phyloP scores from a whole-genome alignment of 2,113 vertebrate species.

The Labeo rohita region DNA sequence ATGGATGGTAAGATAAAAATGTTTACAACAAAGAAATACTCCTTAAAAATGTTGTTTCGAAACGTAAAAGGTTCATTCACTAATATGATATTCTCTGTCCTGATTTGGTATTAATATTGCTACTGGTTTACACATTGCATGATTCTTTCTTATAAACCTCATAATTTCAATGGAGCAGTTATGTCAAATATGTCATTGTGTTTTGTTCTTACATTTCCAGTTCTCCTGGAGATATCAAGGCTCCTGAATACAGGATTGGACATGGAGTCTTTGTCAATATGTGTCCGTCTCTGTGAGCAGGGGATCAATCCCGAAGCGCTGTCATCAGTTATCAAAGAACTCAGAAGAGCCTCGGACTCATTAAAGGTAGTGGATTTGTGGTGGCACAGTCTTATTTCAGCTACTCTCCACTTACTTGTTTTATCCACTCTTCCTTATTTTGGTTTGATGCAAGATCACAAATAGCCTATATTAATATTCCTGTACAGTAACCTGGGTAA shows the following conservation, averaged over 20 bases:
- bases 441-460: background rate
- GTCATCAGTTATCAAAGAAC: slow-evolving; percentile 94
- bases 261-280: slow-evolving; percentile 96
- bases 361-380: slow-evolving; percentile 81
- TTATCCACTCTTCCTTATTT: background rate
- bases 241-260: slow-evolving; percentile 96
- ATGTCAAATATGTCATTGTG: background rate
- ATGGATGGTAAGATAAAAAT: slow-evolving; percentile 87
- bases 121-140: background rate
- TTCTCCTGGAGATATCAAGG: slow-evolving; percentile 94
- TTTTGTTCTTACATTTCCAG: slow-evolving; percentile 70
- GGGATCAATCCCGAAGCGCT: slow-evolving; percentile 97
- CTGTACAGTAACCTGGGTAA: background rate
- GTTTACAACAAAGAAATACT: background rate
- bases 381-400: background rate
- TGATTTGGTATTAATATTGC: too few relatives aligned
- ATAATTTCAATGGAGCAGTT: background rate
- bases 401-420: background rate
- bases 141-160: background rate
- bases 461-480: background rate
- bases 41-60: background rate
- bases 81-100: too few relatives aligned
- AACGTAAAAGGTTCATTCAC: background rate
- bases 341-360: slow-evolving; percentile 90
- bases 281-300: slow-evolving; percentile 96